phyloP scores from a whole-genome alignment of 2,888 invertebrate genomes.

The Epinotia nisella region DNA sequence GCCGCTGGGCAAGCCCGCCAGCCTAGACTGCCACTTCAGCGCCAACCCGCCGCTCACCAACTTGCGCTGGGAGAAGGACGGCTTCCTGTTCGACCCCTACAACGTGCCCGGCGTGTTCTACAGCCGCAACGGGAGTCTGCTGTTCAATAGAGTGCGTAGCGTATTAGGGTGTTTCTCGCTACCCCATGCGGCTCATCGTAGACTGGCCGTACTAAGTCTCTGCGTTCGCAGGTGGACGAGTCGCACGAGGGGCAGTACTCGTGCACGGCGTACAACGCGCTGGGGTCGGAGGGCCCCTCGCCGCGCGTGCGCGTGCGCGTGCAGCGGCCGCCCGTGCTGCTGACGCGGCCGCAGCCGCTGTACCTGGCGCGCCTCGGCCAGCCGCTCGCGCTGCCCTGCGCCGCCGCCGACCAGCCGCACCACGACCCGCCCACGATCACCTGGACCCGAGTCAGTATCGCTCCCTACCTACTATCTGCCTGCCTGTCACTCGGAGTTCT shows the following conservation, averaged over 20 bases:
- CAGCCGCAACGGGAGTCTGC: conserved; percentile 92
- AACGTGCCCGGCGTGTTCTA: conserved; percentile 95
- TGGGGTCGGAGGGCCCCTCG: conserved; percentile 94
- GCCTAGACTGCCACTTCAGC: conserved; percentile 95
- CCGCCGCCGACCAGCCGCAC: conserved; percentile 86
- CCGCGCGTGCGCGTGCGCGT: conserved; percentile 93
- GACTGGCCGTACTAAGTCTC: background rate
- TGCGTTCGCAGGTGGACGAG: conserved; percentile 88
- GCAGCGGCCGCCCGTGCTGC: conserved; percentile 93
- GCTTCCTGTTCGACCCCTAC: conserved; percentile 94
- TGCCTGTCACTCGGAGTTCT: background rate
- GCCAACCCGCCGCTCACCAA: conserved; percentile 96
- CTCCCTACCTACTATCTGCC: background rate
- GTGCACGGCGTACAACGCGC: conserved; percentile 95
- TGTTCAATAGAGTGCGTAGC: conserved; percentile 86
- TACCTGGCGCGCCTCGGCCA: conserved; percentile 94
- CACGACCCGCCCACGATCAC: conserved; percentile 52
- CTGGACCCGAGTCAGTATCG: conserved; percentile 59
- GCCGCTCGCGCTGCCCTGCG: conserved; percentile 92
- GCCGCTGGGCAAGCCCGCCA: conserved; percentile 91
- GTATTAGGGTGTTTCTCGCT: background rate
- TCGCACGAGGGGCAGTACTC: conserved; percentile 94
- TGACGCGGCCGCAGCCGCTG: conserved; percentile 90
- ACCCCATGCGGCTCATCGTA: background rate
- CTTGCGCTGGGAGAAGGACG: conserved; percentile 97